Conservation (phyloP, 2,113 vertebrate genomes). For the Chroicocephalus ridibundus region DNA sequence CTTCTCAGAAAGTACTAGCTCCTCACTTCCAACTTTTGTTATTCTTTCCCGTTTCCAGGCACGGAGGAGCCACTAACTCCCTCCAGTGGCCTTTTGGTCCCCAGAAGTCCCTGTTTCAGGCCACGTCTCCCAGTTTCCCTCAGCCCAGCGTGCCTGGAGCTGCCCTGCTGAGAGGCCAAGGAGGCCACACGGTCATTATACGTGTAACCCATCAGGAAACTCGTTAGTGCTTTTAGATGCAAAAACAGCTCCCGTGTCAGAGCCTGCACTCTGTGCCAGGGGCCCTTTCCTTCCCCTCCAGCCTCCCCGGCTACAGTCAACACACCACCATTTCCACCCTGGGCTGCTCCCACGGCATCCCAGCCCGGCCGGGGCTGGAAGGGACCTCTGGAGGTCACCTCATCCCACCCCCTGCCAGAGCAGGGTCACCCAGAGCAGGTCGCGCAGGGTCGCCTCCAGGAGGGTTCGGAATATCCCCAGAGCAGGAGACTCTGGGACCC, state of each 20-base stretch:
- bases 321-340: not conserved
- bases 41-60: not conserved
- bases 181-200: accelerated
- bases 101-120: not conserved
- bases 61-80: not conserved
- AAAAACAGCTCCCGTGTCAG: accelerated
- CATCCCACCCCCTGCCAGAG: not conserved
- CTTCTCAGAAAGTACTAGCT: not conserved
- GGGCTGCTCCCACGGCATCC: not conserved
- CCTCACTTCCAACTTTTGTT: not conserved
- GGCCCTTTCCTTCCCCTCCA: too few species aligned
- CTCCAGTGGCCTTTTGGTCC: not conserved
- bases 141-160: not conserved
- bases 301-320: not conserved
- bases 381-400: not conserved
- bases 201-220: accelerated
- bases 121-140: not conserved
- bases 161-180: not conserved
- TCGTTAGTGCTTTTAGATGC: not conserved
- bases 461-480: not conserved
- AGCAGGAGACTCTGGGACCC: not conserved
- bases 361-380: not conserved
- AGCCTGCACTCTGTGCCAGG: too few species aligned
- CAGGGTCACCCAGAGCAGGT: not conserved
- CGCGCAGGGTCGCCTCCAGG: not conserved